Conservation (phyloP, 1,140 invertebrate genomes). For the Diabrotica undecimpunctata region DNA sequence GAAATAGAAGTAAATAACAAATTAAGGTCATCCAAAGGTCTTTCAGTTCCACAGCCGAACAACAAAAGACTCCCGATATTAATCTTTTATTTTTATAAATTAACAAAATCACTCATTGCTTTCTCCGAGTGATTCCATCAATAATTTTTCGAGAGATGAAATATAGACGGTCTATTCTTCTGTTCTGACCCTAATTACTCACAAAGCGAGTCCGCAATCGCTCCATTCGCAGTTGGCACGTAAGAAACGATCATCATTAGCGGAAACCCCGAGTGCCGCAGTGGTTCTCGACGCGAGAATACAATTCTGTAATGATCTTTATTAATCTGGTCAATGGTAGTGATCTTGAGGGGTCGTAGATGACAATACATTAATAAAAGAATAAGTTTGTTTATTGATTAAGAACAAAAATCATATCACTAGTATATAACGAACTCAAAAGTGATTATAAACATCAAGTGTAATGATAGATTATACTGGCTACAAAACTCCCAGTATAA, state of each 20-base stretch:
- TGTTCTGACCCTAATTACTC: neutral
- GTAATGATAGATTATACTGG: too few relatives aligned
- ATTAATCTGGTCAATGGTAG: neutral
- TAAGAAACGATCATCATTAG: neutral
- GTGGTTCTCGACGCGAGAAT: neutral
- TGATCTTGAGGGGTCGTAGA: too few relatives aligned
- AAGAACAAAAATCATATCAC: too few relatives aligned
- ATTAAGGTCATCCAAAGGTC: too few relatives aligned
- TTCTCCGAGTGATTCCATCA: neutral
- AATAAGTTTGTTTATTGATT: too few relatives aligned
- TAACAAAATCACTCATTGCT: conserved; percentile 6
- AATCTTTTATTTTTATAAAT: neutral
- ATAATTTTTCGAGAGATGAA: neutral
- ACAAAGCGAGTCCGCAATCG: neutral
- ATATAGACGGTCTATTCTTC: neutral
- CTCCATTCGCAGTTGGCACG: neutral
- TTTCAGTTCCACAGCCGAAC: too few relatives aligned
- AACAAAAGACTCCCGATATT: too few relatives aligned
- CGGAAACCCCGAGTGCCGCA: neutral
- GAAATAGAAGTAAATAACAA: too few relatives aligned
- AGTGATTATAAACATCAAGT: too few relatives aligned
- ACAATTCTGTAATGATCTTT: neutral
- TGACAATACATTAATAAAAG: too few relatives aligned
- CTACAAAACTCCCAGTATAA: too few relatives aligned
- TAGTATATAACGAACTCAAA: too few relatives aligned